phyloP scores from a whole-genome alignment of 2,797 vertebrate species.

The Danio tinwini region DNA sequence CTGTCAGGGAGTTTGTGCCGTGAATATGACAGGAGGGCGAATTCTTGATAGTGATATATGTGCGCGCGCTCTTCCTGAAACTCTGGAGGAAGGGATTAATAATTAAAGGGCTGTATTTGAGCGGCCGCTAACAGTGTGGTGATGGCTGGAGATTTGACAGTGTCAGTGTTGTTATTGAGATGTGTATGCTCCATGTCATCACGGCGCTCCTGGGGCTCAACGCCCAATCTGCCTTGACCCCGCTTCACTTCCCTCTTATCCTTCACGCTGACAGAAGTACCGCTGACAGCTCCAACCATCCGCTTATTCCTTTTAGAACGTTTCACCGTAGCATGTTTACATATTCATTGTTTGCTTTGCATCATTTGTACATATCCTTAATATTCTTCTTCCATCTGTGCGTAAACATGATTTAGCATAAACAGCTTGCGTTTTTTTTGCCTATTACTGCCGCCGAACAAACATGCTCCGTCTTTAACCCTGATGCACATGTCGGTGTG shows the following conservation, averaged over 20 bases:
- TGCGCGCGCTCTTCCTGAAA: conserved; percentile 63
- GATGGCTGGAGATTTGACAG: conserved; percentile 68
- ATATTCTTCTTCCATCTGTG: conserved; percentile 26
- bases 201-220: conserved; percentile 63
- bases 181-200: conserved; percentile 65
- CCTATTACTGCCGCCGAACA: conserved; percentile 57
- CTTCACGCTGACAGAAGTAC: conserved; percentile 61
- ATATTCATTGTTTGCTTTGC: conserved; percentile 31
- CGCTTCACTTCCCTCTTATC: conserved; percentile 65
- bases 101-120: conserved; percentile 73
- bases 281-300: conserved; percentile 46
- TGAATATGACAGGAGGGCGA: conserved; percentile 69
- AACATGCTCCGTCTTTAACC: conserved; percentile 70
- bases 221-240: conserved; percentile 64
- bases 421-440: conserved; percentile 29
- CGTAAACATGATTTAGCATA: conserved; percentile 18
- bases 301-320: neutral
- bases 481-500: conserved; percentile 45
- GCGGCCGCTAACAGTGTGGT: conserved; percentile 64
- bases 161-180: conserved; percentile 68
- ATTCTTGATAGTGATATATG: conserved; percentile 63
- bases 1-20: conserved; percentile 74
- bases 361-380: conserved; percentile 37
- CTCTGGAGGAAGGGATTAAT: conserved; percentile 73
- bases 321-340: conserved; percentile 14